phyloP scores from a whole-genome alignment of 2,888 invertebrate genomes.

The Luperina testacea region DNA sequence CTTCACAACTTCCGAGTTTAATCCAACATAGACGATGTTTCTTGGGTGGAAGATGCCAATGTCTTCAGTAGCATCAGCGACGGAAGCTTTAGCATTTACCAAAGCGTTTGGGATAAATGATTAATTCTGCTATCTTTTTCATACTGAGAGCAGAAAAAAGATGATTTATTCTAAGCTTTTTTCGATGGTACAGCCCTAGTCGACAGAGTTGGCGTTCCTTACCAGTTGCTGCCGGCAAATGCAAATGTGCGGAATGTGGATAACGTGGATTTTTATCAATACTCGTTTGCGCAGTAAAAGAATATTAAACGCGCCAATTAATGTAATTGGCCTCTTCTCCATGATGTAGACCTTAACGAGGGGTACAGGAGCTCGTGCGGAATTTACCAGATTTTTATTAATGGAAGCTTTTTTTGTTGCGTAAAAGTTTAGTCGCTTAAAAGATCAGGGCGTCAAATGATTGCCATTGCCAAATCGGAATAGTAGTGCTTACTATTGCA shows the following conservation, averaged over 20 bases:
- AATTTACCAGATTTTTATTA: not conserved
- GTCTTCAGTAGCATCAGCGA: not conserved
- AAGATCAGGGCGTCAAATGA: not conserved
- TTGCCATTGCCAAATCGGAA: slow-evolving; percentile 43
- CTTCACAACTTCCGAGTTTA: not conserved
- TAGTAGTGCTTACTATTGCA: slow-evolving; percentile 35
- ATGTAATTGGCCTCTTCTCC: slow-evolving; percentile 52
- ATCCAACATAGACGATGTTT: not conserved
- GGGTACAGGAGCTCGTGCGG: slow-evolving; percentile 1
- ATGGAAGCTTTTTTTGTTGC: not conserved
- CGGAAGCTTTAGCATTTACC: not conserved
- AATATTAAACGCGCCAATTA: slow-evolving; percentile 53
- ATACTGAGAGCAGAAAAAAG: not conserved
- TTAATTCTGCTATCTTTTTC: not conserved
- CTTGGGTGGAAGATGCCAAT: not conserved
- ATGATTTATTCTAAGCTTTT: not conserved
- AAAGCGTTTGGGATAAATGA: not conserved
- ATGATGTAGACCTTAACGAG: slow-evolving; percentile 29
- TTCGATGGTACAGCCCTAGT: slow-evolving; percentile 45
- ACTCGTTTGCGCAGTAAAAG: slow-evolving; percentile 54
- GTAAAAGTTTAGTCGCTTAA: not conserved
- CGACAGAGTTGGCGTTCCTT: slow-evolving; percentile 60
- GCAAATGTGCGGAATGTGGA: slow-evolving; percentile 72
- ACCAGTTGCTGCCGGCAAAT: slow-evolving; percentile 65
- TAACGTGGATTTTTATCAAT: slow-evolving; percentile 66